Base-by-base conservation (phyloP, 2,113 vertebrate species). In the Lycaon pictus region DNA sequence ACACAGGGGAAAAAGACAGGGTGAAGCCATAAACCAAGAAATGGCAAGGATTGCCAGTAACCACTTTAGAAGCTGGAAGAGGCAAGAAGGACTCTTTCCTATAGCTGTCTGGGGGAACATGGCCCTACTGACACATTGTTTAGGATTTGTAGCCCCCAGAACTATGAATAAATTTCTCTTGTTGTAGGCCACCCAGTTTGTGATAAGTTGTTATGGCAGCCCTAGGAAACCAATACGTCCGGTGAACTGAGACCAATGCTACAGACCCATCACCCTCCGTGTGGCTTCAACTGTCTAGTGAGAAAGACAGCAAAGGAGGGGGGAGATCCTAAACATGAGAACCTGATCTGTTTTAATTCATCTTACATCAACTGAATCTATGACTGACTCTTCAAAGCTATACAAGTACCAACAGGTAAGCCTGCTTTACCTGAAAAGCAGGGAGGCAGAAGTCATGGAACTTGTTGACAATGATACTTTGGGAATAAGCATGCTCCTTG, bases 361-460 rank as follows among this genome's bases (percentile, higher is more conserved):
- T 65, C 85, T 97, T 62, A 58, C 67, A 37, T 83, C 81, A 94
- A 25, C 65, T 19, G 58, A 37, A 74, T 81, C 51, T 17, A n/a
- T 0, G 27, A 88, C 55, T 2, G 10, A 87, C 43, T 97, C 87
- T 77, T 91, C 88, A 82, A 96, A 88, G 67, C 77, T 67, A 29
- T 29, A 56, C 98, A 97, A 95, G 97, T 88, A 87, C 35, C 77
- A 95, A 83, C 97, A 98, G 11, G 97, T 37, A 43, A 93, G 88
- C 77, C 79, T 32, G 88, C 81, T 53, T 63, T 93, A 89, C 95
- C 91, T 83, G 96, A 94, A 97, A 91, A 85, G 88, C 90, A 74
- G 62, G 93, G 77, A 67, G 79, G 72, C 32, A 56, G 77, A 95
- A 93, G 48, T 67, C 90, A 55, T 37, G 58, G 25, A 62, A 89